These are phyloP conservation scores for Lasioglossum leucozonium DNA, from an alignment of 2,888 invertebrate genomes.

Conservation along the genomic window DNA sequence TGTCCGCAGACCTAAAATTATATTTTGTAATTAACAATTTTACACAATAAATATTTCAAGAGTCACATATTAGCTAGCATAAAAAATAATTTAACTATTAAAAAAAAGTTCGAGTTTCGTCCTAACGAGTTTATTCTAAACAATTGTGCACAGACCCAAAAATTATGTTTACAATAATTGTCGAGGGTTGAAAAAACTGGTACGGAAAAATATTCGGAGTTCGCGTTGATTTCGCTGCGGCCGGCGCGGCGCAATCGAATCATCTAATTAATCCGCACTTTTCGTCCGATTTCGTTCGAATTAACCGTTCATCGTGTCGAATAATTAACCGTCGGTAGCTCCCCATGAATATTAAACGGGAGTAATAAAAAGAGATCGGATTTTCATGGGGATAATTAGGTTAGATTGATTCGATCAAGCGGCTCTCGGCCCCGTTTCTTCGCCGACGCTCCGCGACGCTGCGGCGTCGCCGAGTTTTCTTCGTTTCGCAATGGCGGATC, in stretches of 20 bases:
- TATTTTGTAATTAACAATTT: too few species aligned
- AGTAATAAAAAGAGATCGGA: constrained; percentile 60
- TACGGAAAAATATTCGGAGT: not conserved
- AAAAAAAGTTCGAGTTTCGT: too few species aligned
- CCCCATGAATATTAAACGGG: constrained; percentile 61
- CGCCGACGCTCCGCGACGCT: not conserved
- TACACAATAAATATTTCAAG: too few species aligned
- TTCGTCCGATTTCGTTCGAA: constrained; percentile 45
- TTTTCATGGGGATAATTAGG: constrained; percentile 56
- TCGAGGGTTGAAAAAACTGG: not conserved
- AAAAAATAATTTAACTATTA: too few species aligned
- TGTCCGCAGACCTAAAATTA: too few species aligned
- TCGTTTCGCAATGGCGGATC: constrained; percentile 16
- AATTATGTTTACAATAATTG: not conserved
- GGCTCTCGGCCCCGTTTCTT: constrained; percentile 9
- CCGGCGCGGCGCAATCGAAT: constrained; percentile 30
- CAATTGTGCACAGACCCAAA: too few species aligned
- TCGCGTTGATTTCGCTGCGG: not conserved
- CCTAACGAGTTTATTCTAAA: too few species aligned
- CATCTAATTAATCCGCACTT: constrained; percentile 30
- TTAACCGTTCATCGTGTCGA: constrained; percentile 60
- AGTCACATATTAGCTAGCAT: too few species aligned
- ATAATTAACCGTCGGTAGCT: constrained; percentile 54
- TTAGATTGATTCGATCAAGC: constrained; percentile 48
- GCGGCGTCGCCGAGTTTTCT: not conserved